phyloP scores from a whole-genome alignment of 2,113 vertebrate genomes.

The Aldabrachelys gigantea region DNA sequence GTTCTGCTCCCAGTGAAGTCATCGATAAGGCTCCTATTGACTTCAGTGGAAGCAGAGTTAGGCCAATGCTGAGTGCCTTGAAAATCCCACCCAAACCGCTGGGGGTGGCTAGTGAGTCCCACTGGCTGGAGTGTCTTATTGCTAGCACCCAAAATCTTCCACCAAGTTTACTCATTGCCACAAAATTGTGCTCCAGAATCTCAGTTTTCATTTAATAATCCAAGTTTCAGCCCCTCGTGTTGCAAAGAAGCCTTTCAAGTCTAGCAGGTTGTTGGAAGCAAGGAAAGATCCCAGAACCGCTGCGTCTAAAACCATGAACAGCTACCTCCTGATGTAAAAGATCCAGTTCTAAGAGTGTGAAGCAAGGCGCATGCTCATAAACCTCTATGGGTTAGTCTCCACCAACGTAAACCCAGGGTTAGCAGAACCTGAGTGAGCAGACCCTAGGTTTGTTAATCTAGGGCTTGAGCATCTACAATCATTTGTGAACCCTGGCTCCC shows the following conservation, averaged over 20 bases:
- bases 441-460: neutral
- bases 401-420: neutral
- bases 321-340: neutral
- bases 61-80: neutral
- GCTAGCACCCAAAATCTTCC: neutral
- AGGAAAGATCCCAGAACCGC: neutral
- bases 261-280: neutral
- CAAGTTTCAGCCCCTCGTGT: neutral
- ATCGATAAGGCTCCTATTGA: neutral
- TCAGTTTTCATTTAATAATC: neutral
- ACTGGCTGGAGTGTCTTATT: neutral
- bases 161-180: neutral
- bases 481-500: neutral
- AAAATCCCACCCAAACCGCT: neutral
- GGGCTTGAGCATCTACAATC: neutral
- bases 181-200: neutral
- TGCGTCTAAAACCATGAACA: neutral
- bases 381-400: neutral
- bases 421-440: neutral
- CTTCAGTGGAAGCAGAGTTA: neutral
- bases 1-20: neutral
- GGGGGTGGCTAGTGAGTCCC: too few relatives aligned
- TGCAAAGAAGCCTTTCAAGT: neutral
- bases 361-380: neutral
- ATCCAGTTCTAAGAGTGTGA: neutral